Conservation (phyloP, 64 coral and sea anemone genomes). For the Catalaphyllia jardinei region DNA sequence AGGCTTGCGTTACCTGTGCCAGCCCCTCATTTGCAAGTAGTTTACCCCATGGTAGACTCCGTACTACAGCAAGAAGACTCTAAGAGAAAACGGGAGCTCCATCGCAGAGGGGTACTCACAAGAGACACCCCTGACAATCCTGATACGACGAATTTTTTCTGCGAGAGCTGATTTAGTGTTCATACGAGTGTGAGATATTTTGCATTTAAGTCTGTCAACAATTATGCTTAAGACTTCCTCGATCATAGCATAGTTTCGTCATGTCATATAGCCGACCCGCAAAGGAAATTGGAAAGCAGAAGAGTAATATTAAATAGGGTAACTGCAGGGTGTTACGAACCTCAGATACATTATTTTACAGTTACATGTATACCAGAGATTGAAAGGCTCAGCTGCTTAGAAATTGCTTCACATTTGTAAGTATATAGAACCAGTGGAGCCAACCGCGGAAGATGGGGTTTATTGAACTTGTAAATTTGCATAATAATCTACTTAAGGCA, state of each 20-base stretch:
- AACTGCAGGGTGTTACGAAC: neutral
- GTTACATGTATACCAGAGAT: neutral
- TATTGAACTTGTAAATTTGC: neutral
- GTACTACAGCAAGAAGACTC: constrained; percentile 58
- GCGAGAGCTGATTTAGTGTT: constrained; percentile 60
- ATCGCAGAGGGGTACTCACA: constrained; percentile 78
- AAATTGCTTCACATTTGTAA: neutral
- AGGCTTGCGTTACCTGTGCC: constrained; percentile 31
- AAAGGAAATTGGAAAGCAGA: neutral
- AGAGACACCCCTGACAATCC: constrained; percentile 77
- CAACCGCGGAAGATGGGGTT: neutral
- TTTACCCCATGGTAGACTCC: constrained; percentile 77
- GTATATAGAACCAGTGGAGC: neutral
- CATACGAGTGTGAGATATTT: constrained; percentile 23
- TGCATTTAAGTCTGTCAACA: constrained; percentile 31
- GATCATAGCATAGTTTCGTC: neutral
- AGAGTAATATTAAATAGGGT: neutral
- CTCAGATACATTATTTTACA: neutral
- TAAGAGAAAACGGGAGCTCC: constrained; percentile 81
- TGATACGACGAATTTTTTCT: constrained; percentile 53
- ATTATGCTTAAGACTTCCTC: constrained; percentile 44
- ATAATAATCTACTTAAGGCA: neutral
- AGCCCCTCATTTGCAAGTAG: constrained; percentile 72
- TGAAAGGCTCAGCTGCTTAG: neutral
- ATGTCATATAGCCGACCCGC: neutral